Conservation (phyloP, 2,888 invertebrate species). For the Ormyrus thymus region DNA sequence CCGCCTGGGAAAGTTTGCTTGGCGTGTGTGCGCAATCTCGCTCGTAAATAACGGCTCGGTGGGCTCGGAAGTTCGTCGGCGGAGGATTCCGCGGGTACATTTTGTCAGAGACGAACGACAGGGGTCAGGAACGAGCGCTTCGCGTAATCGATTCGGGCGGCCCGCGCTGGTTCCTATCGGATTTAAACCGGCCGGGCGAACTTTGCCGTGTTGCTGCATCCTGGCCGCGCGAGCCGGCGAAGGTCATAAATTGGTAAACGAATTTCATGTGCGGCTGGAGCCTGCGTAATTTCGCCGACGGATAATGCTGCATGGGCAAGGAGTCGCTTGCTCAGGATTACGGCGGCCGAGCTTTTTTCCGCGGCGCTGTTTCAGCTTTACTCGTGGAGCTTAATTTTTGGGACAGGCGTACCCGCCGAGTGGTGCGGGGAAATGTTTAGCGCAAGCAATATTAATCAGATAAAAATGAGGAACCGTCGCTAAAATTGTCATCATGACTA, state of each 20-base stretch:
- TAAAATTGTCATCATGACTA: conserved; percentile 34
- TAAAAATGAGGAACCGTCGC: not conserved
- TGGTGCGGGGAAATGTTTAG: no score
- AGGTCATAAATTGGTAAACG: not conserved
- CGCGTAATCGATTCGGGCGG: conserved; percentile 58
- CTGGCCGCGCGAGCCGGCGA: not conserved
- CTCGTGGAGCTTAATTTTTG: no score
- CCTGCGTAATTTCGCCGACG: no score
- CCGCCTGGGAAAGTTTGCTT: conserved; percentile 24
- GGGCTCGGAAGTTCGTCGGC: conserved; percentile 65
- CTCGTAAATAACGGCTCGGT: conserved; percentile 68
- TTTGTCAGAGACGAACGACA: conserved; percentile 67
- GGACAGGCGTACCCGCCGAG: no score
- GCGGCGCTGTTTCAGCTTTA: no score
- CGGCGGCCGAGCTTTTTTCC: no score
- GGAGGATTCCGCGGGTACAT: conserved; percentile 66
- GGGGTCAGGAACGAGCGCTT: conserved; percentile 44
- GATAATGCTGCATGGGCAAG: no score
- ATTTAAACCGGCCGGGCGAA: conserved; percentile 17
- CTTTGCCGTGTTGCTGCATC: conserved; percentile 10
- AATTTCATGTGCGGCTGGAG: no score
- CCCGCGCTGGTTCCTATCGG: conserved; percentile 3
- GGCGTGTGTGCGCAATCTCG: conserved; percentile 59
- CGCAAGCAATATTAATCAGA: not conserved
- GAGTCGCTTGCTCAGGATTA: no score